Conservation (phyloP, 1,140 invertebrate species). For the Aporrectodea caliginosa region DNA sequence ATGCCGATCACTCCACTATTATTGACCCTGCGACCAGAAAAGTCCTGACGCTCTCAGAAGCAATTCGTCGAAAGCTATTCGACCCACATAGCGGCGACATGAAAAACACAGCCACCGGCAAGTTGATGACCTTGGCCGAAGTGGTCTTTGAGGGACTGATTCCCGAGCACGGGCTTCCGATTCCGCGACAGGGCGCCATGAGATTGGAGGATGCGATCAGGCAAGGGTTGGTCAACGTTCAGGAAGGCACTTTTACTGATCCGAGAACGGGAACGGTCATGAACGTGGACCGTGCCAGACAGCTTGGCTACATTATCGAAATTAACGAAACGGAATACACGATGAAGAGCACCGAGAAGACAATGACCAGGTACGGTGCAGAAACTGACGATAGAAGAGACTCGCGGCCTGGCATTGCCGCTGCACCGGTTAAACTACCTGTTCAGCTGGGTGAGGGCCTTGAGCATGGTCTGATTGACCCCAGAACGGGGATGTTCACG, state of each 20-base stretch:
- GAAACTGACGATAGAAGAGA: not conserved
- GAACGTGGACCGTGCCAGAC: slow-evolving; percentile 62
- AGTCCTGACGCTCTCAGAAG: slow-evolving; percentile 58
- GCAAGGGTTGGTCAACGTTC: slow-evolving; percentile 76
- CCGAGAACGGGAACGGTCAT: slow-evolving; percentile 70
- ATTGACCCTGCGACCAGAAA: slow-evolving; percentile 47
- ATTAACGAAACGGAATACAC: not conserved
- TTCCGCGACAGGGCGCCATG: slow-evolving; percentile 51
- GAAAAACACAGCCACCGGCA: slow-evolving; percentile 66
- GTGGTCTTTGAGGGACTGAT: slow-evolving; percentile 46
- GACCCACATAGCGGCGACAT: slow-evolving; percentile 82
- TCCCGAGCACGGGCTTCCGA: slow-evolving; percentile 28
- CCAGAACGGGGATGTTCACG: slow-evolving; percentile 75
- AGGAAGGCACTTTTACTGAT: slow-evolving; percentile 71
- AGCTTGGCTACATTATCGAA: slow-evolving; percentile 66
- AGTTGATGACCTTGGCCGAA: slow-evolving; percentile 44
- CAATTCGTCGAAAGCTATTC: slow-evolving; percentile 74
- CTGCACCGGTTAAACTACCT: not conserved
- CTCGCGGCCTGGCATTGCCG: not conserved
- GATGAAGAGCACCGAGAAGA: not conserved
- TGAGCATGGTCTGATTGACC: slow-evolving; percentile 71
- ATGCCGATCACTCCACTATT: slow-evolving; percentile 57
- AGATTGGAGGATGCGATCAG: slow-evolving; percentile 80
- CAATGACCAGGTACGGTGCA: not conserved
- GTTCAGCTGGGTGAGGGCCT: slow-evolving; percentile 27